These are phyloP conservation scores for Onychorhynchus coronatus DNA, from an alignment of 2,113 vertebrate species.

Conservation along the genomic window DNA sequence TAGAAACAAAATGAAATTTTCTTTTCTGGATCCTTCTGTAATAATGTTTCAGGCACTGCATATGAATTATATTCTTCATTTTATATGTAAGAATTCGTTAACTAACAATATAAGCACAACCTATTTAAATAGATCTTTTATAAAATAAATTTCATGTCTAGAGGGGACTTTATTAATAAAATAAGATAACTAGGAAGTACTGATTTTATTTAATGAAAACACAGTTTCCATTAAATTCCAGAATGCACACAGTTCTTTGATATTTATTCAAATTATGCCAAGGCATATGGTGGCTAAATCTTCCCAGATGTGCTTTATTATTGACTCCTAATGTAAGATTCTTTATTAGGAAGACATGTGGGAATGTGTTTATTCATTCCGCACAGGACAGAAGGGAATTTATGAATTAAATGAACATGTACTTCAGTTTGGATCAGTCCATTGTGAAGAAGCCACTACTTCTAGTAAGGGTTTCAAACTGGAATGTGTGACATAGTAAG, in stretches of 20 bases:
- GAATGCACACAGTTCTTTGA: neutral
- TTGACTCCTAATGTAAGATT: neutral
- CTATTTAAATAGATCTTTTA: neutral
- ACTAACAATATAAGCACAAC: neutral
- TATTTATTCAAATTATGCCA: neutral
- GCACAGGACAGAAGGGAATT: neutral
- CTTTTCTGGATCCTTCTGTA: neutral
- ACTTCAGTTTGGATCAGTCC: neutral
- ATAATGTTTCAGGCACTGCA: neutral
- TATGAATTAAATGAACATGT: neutral
- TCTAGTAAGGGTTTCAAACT: neutral
- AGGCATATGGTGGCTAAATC: neutral
- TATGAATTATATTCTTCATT: neutral
- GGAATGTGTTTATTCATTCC: neutral
- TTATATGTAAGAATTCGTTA: neutral
- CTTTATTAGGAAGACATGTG: neutral
- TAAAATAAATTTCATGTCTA: neutral
- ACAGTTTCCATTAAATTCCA: neutral
- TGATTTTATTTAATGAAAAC: neutral
- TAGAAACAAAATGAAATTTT: neutral
- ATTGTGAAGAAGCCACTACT: neutral
- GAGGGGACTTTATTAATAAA: neutral
- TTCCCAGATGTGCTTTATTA: neutral
- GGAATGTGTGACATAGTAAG: neutral
- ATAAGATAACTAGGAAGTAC: neutral